Percentiles rank a stretch among this genome's conserved stretches.
Evolutionary conservation across 1,140 invertebrate genomes (phyloP).

Genomic region (Whitmania pigra): DNA sequence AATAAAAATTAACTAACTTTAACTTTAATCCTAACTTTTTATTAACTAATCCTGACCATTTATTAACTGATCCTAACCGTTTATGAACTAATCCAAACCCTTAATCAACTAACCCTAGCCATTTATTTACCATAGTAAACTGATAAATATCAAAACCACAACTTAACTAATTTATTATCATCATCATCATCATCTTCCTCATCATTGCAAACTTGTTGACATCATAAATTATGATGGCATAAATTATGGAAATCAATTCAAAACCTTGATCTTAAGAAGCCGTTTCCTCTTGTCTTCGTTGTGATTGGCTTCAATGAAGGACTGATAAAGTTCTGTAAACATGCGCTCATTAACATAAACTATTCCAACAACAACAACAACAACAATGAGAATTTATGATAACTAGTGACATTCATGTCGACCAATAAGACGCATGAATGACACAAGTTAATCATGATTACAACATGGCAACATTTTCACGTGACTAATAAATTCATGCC

Average conservation of each 20-base stretch:
- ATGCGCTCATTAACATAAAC: neutral
- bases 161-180: too few relatives aligned
- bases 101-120: too few relatives aligned
- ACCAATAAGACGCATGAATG: neutral
- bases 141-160: neutral
- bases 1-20: too few relatives aligned
- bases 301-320: slow-evolving; percentile 81
- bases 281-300: slow-evolving; percentile 58
- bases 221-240: neutral
- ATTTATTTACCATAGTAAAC: too few relatives aligned
- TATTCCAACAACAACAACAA: neutral
- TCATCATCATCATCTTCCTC: too few relatives aligned
- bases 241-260: neutral
- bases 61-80: too few relatives aligned
- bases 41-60: too few relatives aligned
- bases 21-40: too few relatives aligned
- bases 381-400: neutral
- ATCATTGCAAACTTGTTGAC: too few relatives aligned
- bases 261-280: slow-evolving; percentile 60
- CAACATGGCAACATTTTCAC: neutral
- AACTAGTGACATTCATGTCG: neutral
- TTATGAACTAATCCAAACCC: too few relatives aligned
- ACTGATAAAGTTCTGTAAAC: slow-evolving; percentile 68
- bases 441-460: too few relatives aligned
- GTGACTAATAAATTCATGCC: too few relatives aligned